A percentile compares a stretch with the other conserved stretches of the same genome.
Evolutionary conservation across 2,888 invertebrate genomes (phyloP).

Genomic region (Metellina segmentata): DNA sequence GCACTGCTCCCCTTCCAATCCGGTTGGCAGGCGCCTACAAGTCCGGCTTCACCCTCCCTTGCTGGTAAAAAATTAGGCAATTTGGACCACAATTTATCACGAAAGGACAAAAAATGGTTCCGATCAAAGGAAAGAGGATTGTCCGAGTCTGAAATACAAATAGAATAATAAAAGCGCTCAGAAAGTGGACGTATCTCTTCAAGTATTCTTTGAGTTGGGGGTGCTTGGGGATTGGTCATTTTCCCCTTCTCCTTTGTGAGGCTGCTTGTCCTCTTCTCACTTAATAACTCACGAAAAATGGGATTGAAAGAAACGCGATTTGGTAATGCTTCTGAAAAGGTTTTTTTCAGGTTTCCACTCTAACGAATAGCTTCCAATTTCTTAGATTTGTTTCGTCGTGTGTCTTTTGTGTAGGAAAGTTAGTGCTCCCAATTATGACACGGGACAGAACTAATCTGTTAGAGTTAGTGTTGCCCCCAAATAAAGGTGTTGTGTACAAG

Average conservation of each 20-base stretch:
- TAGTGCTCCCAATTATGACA: too few relatives aligned
- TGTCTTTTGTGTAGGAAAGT: too few relatives aligned
- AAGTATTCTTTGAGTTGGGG: not conserved
- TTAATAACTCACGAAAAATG: not conserved
- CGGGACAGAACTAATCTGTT: too few relatives aligned
- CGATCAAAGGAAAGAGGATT: not conserved
- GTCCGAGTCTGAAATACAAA: not conserved
- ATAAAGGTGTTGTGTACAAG: too few relatives aligned
- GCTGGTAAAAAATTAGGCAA: conserved; percentile 51
- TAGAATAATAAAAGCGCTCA: not conserved
- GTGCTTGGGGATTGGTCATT: not conserved
- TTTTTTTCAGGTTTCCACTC: not conserved
- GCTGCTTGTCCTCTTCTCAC: not conserved
- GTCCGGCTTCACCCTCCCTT: not conserved
- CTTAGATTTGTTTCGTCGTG: too few relatives aligned
- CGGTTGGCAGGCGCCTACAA: conserved; percentile 1
- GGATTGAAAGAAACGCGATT: not conserved
- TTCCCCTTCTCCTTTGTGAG: not conserved
- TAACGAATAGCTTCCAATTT: not conserved
- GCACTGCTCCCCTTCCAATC: not conserved
- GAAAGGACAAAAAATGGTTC: not conserved
- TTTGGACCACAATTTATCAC: conserved; percentile 44
- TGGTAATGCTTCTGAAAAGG: not conserved
- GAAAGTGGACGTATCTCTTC: not conserved
- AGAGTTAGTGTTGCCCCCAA: too few relatives aligned